Percentiles rank a stretch among this genome's conserved stretches.
phyloP scores from a whole-genome alignment of 2,113 vertebrate species.

The Trogon melanurus region DNA sequence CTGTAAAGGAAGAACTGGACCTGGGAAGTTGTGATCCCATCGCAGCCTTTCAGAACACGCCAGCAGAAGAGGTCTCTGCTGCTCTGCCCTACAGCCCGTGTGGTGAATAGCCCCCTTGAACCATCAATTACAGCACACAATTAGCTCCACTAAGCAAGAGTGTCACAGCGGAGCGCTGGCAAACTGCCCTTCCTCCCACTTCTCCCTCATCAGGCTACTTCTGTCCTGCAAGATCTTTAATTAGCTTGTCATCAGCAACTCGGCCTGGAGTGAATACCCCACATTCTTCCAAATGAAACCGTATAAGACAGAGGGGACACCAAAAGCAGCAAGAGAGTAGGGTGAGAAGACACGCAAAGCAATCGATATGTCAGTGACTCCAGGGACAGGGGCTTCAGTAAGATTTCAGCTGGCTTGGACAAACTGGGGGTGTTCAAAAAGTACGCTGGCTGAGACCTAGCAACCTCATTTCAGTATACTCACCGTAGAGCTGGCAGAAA shows the following conservation, averaged over 20 bases:
- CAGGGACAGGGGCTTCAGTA: not conserved
- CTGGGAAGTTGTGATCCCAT: not conserved
- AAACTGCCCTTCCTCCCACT: slow-evolving; percentile 43
- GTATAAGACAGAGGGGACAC: slow-evolving; percentile 1
- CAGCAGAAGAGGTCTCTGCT: not conserved
- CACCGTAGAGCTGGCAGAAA: not conserved
- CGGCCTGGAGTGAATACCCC: not conserved
- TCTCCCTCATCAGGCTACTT: slow-evolving; percentile 38
- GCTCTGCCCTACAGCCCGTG: not conserved
- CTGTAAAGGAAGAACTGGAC: not conserved
- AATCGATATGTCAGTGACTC: not conserved
- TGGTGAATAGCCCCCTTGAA: not conserved
- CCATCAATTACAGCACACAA: slow-evolving; percentile 31
- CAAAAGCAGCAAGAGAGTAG: not conserved
- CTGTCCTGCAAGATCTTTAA: slow-evolving; percentile 24
- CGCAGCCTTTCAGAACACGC: not conserved
- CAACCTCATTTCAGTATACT: not conserved
- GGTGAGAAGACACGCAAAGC: not conserved
- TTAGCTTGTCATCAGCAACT: slow-evolving; percentile 46
- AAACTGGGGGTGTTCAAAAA: not conserved
- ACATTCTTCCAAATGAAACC: slow-evolving; percentile 2
- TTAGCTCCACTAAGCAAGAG: not conserved
- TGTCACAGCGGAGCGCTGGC: slow-evolving; percentile 13
- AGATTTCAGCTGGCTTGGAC: not conserved
- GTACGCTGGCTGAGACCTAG: not conserved